Evolutionary conservation across 2,113 vertebrate species (phyloP).

Genomic region (Dinomys branickii): DNA sequence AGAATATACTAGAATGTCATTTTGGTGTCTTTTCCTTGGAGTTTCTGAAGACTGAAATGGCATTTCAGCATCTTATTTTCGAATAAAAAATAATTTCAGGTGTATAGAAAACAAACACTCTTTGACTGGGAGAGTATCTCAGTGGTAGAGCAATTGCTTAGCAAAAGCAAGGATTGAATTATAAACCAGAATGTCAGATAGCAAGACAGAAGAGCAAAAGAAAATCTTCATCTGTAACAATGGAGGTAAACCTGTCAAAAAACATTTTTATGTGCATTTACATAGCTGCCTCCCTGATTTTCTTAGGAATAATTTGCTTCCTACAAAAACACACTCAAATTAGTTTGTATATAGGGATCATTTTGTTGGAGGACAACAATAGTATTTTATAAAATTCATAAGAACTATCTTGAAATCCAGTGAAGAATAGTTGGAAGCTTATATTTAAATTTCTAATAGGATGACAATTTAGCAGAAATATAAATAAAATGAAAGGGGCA

Average conservation of each 20-base stretch:
- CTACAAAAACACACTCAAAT: constrained; percentile 1
- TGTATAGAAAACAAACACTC: not conserved
- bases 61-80: constrained; percentile 54
- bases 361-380: not conserved
- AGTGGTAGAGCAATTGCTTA: not conserved
- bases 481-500: not conserved
- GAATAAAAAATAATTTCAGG: constrained; percentile 53
- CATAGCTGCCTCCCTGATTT: constrained; percentile 22
- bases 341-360: not conserved
- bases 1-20: not conserved
- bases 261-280: not conserved
- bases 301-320: not conserved
- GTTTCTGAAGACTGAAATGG: constrained; percentile 55
- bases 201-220: too few species aligned
- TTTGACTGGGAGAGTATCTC: not conserved
- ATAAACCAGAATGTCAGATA: not conserved
- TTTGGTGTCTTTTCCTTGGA: constrained; percentile 4
- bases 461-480: not conserved
- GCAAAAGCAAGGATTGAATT: not conserved
- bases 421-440: not conserved
- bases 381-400: constrained; percentile 6
- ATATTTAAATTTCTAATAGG: not conserved
- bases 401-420: not conserved
- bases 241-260: not conserved
- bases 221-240: not conserved